Evolutionary conservation across 2,113 vertebrate species (phyloP).

Genomic region (Microtus pennsylvanicus): DNA sequence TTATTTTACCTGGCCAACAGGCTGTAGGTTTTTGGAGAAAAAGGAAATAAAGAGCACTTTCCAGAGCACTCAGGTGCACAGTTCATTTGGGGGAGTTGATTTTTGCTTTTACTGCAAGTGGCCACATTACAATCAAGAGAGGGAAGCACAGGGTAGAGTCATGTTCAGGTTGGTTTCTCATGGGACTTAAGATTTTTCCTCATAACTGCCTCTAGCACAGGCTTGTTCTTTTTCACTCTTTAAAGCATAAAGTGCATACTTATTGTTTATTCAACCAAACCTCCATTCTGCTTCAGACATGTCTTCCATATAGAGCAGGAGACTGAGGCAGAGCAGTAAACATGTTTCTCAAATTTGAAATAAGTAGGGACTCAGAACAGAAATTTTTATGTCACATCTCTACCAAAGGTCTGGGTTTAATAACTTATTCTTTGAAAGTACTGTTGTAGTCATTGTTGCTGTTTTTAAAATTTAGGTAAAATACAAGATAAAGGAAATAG

Average conservation of each 20-base stretch:
- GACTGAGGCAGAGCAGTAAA: not conserved
- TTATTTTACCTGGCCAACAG: constrained; percentile 77
- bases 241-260: constrained; percentile 52
- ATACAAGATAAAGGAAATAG: not conserved
- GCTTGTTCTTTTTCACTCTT: constrained; percentile 23
- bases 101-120: constrained; percentile 60
- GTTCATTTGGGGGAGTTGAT: constrained; percentile 40
- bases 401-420: not conserved
- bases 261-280: constrained; percentile 6
- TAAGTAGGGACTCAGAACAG: not conserved
- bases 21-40: constrained; percentile 36
- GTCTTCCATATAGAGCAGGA: not conserved
- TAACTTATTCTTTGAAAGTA: constrained; percentile 19
- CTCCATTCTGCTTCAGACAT: constrained; percentile 20
- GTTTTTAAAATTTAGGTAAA: not conserved
- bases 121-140: not conserved
- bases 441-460: not conserved
- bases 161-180: constrained; percentile 41
- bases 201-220: not conserved
- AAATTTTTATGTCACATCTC: not conserved
- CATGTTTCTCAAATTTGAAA: constrained; percentile 45
- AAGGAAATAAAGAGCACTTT: constrained; percentile 47
- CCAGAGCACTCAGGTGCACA: constrained; percentile 61
- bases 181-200: constrained; percentile 12
- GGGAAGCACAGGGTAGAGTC: not conserved